Evolutionary conservation across 2,797 vertebrate genomes (phyloP).

Genomic region (Cyprinella venusta): DNA sequence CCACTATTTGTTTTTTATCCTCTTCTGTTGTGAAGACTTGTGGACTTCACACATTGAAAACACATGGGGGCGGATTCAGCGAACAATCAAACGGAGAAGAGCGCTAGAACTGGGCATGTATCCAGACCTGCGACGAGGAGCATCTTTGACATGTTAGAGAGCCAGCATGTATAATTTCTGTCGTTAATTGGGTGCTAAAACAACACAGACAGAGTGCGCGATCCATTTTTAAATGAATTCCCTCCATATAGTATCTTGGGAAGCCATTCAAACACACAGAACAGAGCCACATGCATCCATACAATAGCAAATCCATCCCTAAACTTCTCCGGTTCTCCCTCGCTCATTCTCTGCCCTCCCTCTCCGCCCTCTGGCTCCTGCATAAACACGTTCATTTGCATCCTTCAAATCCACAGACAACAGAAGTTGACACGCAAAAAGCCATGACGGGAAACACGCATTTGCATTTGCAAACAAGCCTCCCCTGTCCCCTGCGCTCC

Average conservation of each 20-base stretch:
- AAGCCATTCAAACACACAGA: constrained; percentile 9
- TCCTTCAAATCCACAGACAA: constrained; percentile 45
- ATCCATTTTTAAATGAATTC: background rate
- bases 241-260: background rate
- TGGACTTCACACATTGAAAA: constrained; percentile 21
- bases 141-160: constrained; percentile 4
- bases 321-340: constrained; percentile 5
- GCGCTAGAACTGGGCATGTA: background rate
- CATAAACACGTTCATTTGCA: constrained; percentile 51
- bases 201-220: no score
- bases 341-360: background rate
- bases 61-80: constrained; percentile 29
- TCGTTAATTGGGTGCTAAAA: constrained; percentile 1
- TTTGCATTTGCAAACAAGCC: constrained; percentile 44
- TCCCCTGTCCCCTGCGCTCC: background rate
- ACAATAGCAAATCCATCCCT: background rate
- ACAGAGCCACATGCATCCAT: background rate
- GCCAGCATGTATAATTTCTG: constrained; percentile 11
- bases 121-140: constrained; percentile 7
- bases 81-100: constrained; percentile 7
- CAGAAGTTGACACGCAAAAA: constrained; percentile 42
- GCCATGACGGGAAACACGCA: constrained; percentile 35
- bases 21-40: constrained; percentile 21
- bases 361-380: constrained; percentile 29
- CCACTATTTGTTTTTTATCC: constrained; percentile 25